Base-by-base conservation (phyloP, 2,797 vertebrate species). In the Champsocephalus esox region DNA sequence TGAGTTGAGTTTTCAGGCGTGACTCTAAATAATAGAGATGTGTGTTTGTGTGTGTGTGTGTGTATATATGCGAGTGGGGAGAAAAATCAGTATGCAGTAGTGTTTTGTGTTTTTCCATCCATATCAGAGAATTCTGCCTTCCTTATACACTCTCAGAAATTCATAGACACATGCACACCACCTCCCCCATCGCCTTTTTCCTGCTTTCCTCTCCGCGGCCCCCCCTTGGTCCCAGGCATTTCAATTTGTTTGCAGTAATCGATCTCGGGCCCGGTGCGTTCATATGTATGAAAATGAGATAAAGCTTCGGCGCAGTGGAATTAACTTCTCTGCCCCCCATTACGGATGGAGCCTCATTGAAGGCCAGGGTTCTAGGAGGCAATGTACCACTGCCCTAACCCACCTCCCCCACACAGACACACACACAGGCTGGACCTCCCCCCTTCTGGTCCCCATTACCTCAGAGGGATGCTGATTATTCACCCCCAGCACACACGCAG, bases 171-270 rank as follows among this genome's bases (percentile, higher is more conserved):
- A 81, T 67, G 70, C 72, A 75, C 68, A 52, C 66, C 72, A 64
- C 76, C 67, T 49, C 77, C 79, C 85, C 74, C 71, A 52, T 59
- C 80, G 38, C 60, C 76, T 73, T 74, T 82, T 66, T 77, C 61
- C 1, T 76, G 77, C 81, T 57, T 79, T 77, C 61, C 79, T 83
- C 81, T 88, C 85, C 64, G 77, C 88, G 67, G 83, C 83, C 84
- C 83, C 81, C 71, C 72, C 84, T 71, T 66, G 76, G 88, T 87
- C 87, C 81, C 85, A 77, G 85, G 88, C 91, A 85, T 93, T 93
- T 90, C 93, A 94, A 94, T 93, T 93, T 94, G 92, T 93, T 93
- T 93, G 93, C 85, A 14, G 92, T 93, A 93, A 94, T 94, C 90
- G 91, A 93, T 94, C 92, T 92, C 65, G 43, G 28, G 89, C 88